phyloP scores from a whole-genome alignment of 37 sponge, comb jelly and placozoan species.

The Oopsacas minuta region DNA sequence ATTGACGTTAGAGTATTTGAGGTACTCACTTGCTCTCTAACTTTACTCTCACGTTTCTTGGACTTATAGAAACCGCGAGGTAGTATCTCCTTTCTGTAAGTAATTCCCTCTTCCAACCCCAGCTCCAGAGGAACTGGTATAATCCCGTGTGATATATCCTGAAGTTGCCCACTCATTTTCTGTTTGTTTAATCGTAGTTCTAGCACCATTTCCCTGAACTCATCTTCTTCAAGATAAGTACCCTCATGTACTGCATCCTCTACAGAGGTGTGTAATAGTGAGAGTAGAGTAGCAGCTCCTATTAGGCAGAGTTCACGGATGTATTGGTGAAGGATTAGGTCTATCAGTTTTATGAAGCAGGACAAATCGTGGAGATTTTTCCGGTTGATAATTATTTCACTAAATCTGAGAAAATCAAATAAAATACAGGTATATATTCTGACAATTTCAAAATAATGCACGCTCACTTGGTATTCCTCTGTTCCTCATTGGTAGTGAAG shows the following conservation, averaged over 20 bases:
- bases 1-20: too few relatives aligned
- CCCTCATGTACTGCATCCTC: background rate
- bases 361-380: background rate
- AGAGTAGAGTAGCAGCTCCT: background rate
- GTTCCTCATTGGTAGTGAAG: background rate
- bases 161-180: background rate
- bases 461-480: background rate
- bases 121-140: background rate
- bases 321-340: background rate
- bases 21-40: background rate
- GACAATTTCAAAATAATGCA: background rate
- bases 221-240: background rate
- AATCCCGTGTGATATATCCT: constrained; percentile 2
- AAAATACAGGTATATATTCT: background rate
- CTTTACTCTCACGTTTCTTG: background rate
- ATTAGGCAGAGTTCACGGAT: background rate
- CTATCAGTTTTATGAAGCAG: background rate
- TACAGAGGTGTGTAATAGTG: background rate
- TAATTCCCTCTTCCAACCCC: background rate
- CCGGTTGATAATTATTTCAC: background rate
- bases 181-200: background rate
- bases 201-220: background rate
- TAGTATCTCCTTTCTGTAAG: background rate
- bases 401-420: background rate
- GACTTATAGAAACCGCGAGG: background rate